Evolutionary conservation across 2,888 invertebrate species (phyloP).

Genomic region (Carterocephalus palaemon): DNA sequence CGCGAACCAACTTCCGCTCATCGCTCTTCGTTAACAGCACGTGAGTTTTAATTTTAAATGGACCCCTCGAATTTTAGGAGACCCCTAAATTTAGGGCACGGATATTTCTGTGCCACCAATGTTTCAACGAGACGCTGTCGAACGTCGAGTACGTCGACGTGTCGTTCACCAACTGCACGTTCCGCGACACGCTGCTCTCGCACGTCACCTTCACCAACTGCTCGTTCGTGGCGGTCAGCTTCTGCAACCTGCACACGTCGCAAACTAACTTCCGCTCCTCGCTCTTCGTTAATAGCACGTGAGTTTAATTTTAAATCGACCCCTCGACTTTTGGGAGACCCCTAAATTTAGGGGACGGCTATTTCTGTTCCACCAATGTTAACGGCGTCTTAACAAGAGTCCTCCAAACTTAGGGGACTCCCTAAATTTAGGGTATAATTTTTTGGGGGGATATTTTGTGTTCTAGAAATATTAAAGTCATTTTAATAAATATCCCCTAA

Average conservation of each 20-base stretch:
- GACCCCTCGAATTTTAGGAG: too few relatives aligned
- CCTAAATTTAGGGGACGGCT: too few relatives aligned
- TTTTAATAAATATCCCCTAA: too few relatives aligned
- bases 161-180: constrained; percentile 81
- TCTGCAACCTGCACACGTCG: constrained; percentile 85
- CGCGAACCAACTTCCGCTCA: constrained; percentile 82
- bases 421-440: too few relatives aligned
- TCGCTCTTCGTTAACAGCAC: constrained; percentile 81
- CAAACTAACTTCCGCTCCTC: constrained; percentile 82
- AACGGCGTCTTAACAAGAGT: too few relatives aligned
- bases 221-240: constrained; percentile 82
- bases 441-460: too few relatives aligned
- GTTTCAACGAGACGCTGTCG: constrained; percentile 78
- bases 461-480: too few relatives aligned
- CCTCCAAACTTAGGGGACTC: too few relatives aligned
- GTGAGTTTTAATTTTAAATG: constrained; percentile 64
- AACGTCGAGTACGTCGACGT: constrained; percentile 81
- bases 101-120: too few relatives aligned
- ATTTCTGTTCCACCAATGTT: too few relatives aligned
- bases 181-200: constrained; percentile 83
- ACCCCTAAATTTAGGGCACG: too few relatives aligned
- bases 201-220: constrained; percentile 86
- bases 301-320: constrained; percentile 43
- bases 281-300: constrained; percentile 82
- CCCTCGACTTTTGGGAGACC: too few relatives aligned